phyloP scores from a whole-genome alignment of 2,888 invertebrate species.

The Watsonalla binaria region DNA sequence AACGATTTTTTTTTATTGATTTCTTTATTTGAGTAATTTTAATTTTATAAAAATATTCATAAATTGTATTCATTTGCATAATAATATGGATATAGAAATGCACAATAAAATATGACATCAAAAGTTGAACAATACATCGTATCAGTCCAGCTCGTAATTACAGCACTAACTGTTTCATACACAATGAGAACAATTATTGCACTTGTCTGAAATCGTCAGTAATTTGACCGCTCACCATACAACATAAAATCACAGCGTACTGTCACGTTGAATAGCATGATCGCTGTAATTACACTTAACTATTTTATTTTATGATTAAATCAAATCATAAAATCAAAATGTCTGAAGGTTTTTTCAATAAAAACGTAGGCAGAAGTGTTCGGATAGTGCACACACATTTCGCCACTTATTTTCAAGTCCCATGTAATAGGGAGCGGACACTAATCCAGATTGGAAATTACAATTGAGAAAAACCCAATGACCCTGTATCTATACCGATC shows the following conservation, averaged over 20 bases:
- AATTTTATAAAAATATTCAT: too few relatives aligned
- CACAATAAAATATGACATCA: slow-evolving; percentile 30
- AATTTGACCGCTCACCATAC: slow-evolving; percentile 48
- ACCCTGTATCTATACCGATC: too few relatives aligned
- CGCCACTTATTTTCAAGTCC: too few relatives aligned
- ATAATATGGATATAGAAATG: slow-evolving; percentile 12
- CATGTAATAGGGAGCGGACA: too few relatives aligned
- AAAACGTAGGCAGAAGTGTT: too few relatives aligned
- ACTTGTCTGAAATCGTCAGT: slow-evolving; percentile 60
- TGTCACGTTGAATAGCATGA: slow-evolving; percentile 5
- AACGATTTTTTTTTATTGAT: too few relatives aligned
- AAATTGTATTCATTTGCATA: background rate
- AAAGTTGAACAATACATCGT: slow-evolving; percentile 71
- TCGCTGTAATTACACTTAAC: slow-evolving; percentile 2
- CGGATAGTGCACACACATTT: too few relatives aligned
- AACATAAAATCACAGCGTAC: slow-evolving; percentile 45
- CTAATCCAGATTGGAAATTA: too few relatives aligned
- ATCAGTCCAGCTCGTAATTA: slow-evolving; percentile 63
- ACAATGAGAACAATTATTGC: slow-evolving; percentile 72
- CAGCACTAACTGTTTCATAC: slow-evolving; percentile 65
- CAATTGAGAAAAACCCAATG: too few relatives aligned
- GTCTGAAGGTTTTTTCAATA: too few relatives aligned
- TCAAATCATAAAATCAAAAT: too few relatives aligned
- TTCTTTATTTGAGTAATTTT: too few relatives aligned
- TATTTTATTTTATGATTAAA: background rate